A percentile compares a stretch with the other conserved stretches of the same genome.
Evolutionary conservation across 1,140 invertebrate species (phyloP).

Genomic region (Drosophila chauvacae): DNA sequence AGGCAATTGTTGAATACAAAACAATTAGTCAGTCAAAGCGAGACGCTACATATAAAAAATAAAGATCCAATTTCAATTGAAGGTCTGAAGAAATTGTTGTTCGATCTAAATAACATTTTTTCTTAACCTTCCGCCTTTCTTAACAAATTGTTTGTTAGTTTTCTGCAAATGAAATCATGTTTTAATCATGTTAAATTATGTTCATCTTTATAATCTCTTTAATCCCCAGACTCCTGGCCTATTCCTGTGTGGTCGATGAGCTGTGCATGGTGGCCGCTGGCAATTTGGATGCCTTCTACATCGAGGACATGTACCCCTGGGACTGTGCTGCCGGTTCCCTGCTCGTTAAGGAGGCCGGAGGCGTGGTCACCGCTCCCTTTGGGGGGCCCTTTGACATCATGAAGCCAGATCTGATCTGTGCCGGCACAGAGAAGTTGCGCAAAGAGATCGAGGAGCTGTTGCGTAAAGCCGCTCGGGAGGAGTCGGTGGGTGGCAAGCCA

Average conservation of each 20-base stretch:
- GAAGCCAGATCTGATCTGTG: constrained; percentile 88
- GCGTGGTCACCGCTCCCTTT: constrained; percentile 84
- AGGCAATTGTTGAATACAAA: constrained; percentile 2
- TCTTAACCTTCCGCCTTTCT: not conserved
- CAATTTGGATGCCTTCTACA: constrained; percentile 89
- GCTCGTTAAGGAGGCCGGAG: constrained; percentile 91
- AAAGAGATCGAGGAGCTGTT: constrained; percentile 73
- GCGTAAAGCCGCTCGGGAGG: constrained; percentile 66
- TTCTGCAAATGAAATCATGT: not conserved
- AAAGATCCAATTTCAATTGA: constrained; percentile 5
- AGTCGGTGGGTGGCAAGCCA: constrained; percentile 68
- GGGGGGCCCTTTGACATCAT: constrained; percentile 89
- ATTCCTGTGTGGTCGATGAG: constrained; percentile 84
- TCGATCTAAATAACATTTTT: not conserved
- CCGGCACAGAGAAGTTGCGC: constrained; percentile 85
- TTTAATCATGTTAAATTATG: not conserved
- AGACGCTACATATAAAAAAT: not conserved
- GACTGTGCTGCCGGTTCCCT: constrained; percentile 89
- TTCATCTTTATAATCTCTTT: not conserved
- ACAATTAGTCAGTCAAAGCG: constrained; percentile 9
- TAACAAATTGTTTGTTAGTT: not conserved
- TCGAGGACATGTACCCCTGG: constrained; percentile 90
- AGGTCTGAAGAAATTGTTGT: not conserved
- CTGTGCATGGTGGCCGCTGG: constrained; percentile 91
- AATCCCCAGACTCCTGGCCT: constrained; percentile 65